These are phyloP conservation scores for Anguilla pacifica DNA, from an alignment of 2,797 vertebrate genomes.

Conservation along the genomic window DNA sequence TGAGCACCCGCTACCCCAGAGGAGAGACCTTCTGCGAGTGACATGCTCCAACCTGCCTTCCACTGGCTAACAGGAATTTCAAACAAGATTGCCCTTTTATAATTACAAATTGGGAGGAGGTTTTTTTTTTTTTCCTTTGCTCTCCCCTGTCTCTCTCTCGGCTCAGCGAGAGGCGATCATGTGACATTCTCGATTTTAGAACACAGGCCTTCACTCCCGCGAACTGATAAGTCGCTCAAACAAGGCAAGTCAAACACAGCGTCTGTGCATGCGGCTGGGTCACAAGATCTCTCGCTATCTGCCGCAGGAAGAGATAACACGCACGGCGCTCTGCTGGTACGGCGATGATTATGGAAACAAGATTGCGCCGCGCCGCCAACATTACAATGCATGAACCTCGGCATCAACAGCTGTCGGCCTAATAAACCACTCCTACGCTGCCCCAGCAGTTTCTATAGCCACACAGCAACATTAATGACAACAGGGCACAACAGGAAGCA, in stretches of 20 bases:
- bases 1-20: background rate
- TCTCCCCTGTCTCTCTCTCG: background rate
- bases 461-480: slow-evolving; percentile 23
- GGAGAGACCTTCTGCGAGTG: background rate
- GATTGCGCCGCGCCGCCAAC: background rate
- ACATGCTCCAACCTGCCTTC: slow-evolving; percentile 28
- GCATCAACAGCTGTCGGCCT: background rate
- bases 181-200: background rate
- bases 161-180: background rate
- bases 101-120: background rate
- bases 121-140: background rate
- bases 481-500: background rate
- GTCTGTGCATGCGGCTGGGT: background rate
- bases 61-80: background rate
- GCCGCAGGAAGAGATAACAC: background rate
- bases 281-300: background rate
- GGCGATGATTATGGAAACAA: background rate
- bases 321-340: background rate
- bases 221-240: background rate
- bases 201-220: background rate
- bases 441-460: background rate
- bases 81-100: slow-evolving; percentile 17
- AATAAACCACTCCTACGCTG: background rate
- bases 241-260: background rate
- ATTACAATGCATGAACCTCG: background rate